Evolutionary conservation across 2,113 vertebrate species (phyloP), one percentile per base, ranked within the genome.

Genomic region (Colossoma macropomum): DNA sequence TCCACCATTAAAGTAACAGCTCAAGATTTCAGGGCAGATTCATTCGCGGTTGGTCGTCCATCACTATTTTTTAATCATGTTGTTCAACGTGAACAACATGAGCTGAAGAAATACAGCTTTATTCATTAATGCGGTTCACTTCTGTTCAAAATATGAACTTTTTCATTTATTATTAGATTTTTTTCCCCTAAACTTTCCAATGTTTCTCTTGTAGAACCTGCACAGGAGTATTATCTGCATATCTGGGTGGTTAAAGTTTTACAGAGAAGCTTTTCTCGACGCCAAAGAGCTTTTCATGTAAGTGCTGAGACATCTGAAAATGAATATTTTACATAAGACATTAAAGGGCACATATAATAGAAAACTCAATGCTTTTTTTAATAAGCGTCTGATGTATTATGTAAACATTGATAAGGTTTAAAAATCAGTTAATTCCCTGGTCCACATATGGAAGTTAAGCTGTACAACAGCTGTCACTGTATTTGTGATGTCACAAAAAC

Each of bases 241-340:
- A 63, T 89, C 89, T 75, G 93, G 92, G 88, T 91, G 93, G 87
- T 86, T 84, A 82, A 85, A 92, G 79, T 92, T 93, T 86, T 90
- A 92, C 89, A 90, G 85, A 88, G 85, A 87, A 87, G 86, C 63
- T 38, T 93, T 93, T 81, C 86, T 78, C 0, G 85, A 92, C 27
- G 92, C 92, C 87, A 91, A 45, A 70, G 83, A 91, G 59, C 87
- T 93, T 54, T 93, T 94, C 85, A 91, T 92, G 93, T 94, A 88
- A 91, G 89, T 54, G n/a, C 5, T 62, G 32, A 21, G 32, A 32
- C 27, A 17, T 52, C 54, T 63, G 2, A 0, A 16, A 65, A 17
- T 50, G 0, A 68, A 9, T 30, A 23, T 27, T 79, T 70, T 69
- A n/a, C 30, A 68, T 32, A 32, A n/a, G 34, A 38, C 34, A 12